Evolutionary conservation across 2,113 vertebrate genomes (phyloP).

Genomic region (Callocephalon fimbriatum): DNA sequence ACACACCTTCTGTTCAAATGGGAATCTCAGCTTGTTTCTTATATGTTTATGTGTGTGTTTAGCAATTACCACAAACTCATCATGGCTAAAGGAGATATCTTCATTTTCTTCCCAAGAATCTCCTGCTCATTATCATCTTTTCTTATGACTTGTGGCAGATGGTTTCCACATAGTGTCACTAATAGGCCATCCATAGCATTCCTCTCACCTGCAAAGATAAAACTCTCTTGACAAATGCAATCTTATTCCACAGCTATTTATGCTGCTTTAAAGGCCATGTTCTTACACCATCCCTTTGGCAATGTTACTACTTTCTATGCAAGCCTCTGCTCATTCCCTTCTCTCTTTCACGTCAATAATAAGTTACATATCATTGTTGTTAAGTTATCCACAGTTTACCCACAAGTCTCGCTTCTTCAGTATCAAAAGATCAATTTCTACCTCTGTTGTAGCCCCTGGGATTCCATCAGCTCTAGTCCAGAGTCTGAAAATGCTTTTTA

Average conservation of each 20-base stretch:
- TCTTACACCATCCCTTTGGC: neutral
- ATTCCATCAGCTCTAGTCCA: neutral
- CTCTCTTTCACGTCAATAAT: neutral
- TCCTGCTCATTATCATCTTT: neutral
- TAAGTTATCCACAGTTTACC: neutral
- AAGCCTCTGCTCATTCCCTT: neutral
- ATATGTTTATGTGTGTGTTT: neutral
- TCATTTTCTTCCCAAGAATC: neutral
- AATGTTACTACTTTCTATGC: neutral
- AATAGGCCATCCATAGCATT: neutral
- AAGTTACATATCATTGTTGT: neutral
- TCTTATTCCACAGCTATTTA: slow-evolving; percentile 12
- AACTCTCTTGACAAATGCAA: slow-evolving; percentile 37
- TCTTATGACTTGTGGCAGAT: neutral
- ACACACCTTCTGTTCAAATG: neutral
- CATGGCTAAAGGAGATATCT: neutral
- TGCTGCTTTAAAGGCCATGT: neutral
- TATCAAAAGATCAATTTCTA: slow-evolving; percentile 18
- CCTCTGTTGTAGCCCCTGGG: neutral
- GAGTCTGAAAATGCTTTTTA: neutral
- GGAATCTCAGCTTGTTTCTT: neutral
- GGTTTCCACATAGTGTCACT: neutral
- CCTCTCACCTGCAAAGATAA: slow-evolving; percentile 24
- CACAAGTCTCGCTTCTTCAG: slow-evolving; percentile 15
- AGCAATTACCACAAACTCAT: neutral